Base-by-base conservation (phyloP, 64 coral and sea anemone species). In the Montipora sp. region DNA sequence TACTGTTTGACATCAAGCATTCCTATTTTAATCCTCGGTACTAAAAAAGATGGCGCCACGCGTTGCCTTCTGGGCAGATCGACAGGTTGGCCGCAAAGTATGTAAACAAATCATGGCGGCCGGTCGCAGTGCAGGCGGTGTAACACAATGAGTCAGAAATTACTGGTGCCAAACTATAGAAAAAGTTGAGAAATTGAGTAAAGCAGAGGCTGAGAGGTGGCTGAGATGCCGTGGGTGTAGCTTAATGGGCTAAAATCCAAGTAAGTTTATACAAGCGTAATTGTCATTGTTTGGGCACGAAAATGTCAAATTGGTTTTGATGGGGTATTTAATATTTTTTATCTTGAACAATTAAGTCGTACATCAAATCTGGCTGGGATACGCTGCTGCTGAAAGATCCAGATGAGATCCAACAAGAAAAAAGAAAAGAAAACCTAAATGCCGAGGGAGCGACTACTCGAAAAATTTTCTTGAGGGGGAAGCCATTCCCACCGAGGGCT, bases 201-300 rank as follows among this genome's bases (percentile, higher is more conserved):
- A 55, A 83, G 22, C 10, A 18, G 80, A 90, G 77, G 80, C 87
- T 49, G 53, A 83, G 79, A 94, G 87, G 46, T 89, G 79, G 87
- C 66, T 93, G 11, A 93, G 83, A 48, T 83, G 92, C 79, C 53
- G 63, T 80, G 82, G 90, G 0, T 79, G 90, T 78, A 68, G 51
- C 55, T 93, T 22, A 93, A 87, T 48, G 45, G 87, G 83, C 20
- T 93, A 65, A 92, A 92, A 85, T 77, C 46, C 90, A 74, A 92
- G 80, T 92, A 92, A 92, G 90, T 92, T 84, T 74, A 60, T 7
- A 9, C 53, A 6, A 51, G 77, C 13, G 15, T 47, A 74, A 73
- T 73, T 73, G 70, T 73, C n/a, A 18, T 79, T 23, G 49, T 66
- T 78, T 47, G n/a, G 75, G 63, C 75, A 80, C 13, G n/a, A 80